These are phyloP conservation scores for Hylyphantes graminicola DNA, from an alignment of 1,140 invertebrate species.

Conservation along the genomic window DNA sequence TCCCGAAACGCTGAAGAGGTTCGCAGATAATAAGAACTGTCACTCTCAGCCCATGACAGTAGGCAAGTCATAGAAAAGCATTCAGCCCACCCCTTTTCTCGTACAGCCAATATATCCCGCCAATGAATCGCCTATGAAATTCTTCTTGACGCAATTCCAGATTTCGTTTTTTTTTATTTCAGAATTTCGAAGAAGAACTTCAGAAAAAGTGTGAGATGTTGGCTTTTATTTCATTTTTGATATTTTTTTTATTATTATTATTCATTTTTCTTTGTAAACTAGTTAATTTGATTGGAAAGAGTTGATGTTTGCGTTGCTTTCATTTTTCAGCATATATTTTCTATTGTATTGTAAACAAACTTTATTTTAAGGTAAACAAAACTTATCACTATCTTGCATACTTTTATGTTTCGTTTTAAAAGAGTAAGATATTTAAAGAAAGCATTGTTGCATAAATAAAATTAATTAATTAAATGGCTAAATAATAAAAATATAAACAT, in stretches of 20 bases:
- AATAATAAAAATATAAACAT: no score
- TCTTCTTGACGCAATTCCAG: background rate
- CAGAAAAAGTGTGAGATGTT: conserved; percentile 23
- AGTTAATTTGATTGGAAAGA: background rate
- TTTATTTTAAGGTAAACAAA: no score
- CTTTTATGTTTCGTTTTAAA: no score
- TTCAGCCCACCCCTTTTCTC: no score
- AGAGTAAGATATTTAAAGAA: no score
- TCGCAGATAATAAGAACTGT: conserved; percentile 56
- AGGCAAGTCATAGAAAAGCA: conserved; percentile 23
- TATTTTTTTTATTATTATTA: background rate
- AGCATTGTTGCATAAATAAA: no score
- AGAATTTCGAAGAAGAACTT: conserved; percentile 44
- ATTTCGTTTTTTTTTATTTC: conserved; percentile 27
- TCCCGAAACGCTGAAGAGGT: conserved; percentile 42
- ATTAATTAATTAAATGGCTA: no score
- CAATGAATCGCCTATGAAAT: conserved; percentile 7
- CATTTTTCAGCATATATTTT: no score
- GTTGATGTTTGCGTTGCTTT: no score
- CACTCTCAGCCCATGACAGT: conserved; percentile 49
- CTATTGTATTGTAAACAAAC: no score
- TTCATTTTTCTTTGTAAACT: no score
- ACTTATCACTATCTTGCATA: no score
- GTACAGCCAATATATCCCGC: conserved; percentile 1
- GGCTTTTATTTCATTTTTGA: conserved; percentile 7